Evolutionary conservation across 2,113 vertebrate genomes (phyloP).

Genomic region (Cairina moschata): DNA sequence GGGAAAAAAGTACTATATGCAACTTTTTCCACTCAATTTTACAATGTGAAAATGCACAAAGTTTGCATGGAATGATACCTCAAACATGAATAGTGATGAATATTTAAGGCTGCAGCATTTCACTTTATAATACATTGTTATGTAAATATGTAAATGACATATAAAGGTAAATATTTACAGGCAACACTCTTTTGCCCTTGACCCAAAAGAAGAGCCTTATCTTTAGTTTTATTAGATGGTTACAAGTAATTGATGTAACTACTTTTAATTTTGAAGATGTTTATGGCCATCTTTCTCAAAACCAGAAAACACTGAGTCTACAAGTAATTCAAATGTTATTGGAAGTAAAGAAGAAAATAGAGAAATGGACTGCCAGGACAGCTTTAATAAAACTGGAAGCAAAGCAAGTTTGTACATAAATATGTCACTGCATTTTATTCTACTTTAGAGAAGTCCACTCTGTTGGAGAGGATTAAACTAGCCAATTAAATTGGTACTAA

Average conservation of each 20-base stretch:
- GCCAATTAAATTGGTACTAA: conserved; percentile 37
- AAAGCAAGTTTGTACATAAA: neutral
- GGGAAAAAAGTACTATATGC: neutral
- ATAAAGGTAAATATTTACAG: neutral
- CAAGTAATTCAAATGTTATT: neutral
- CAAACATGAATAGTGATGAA: neutral
- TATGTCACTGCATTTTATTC: neutral
- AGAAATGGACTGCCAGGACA: neutral
- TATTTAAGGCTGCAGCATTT: neutral
- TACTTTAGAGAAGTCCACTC: neutral
- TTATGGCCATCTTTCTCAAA: neutral
- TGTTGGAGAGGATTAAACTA: conserved; percentile 39
- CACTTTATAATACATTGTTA: neutral
- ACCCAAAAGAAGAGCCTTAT: neutral
- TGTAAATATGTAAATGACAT: neutral
- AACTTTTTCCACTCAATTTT: neutral
- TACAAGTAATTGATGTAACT: neutral
- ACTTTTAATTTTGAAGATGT: neutral
- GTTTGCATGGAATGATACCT: neutral
- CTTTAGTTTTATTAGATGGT: neutral
- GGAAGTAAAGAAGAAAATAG: neutral
- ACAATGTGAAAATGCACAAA: neutral
- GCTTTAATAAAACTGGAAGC: neutral
- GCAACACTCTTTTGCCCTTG: neutral
- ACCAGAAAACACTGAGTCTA: neutral